phyloP scores from a whole-genome alignment of 2,888 invertebrate species.

The Pterobdella sp. region DNA sequence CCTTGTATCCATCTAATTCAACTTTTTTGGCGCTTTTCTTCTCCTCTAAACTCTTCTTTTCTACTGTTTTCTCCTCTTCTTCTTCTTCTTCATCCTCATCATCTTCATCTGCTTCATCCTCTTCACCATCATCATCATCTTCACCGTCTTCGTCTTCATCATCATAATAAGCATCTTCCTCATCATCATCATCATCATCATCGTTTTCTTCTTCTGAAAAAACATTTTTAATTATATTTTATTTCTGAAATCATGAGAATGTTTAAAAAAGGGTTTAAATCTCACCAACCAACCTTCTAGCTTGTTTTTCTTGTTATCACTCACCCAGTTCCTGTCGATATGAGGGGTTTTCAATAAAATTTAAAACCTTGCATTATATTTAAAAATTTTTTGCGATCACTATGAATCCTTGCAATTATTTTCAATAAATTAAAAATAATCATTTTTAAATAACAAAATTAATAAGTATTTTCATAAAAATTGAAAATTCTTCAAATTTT shows the following conservation, averaged over 20 bases:
- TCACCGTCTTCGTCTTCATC: not conserved
- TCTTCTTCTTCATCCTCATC: slow-evolving; percentile 6
- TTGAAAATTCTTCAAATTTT: not conserved
- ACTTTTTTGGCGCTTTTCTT: not conserved
- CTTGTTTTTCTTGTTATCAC: no score
- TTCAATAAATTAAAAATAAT: not conserved
- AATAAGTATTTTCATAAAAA: not conserved
- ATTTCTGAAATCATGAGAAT: not conserved
- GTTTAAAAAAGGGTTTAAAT: not conserved
- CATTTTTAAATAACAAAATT: not conserved
- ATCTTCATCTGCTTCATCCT: slow-evolving; percentile 11
- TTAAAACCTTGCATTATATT: no score
- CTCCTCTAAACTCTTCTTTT: slow-evolving; percentile 18
- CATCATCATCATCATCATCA: not conserved
- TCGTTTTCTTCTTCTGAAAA: slow-evolving; percentile 21
- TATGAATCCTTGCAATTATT: not conserved
- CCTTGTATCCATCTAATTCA: not conserved
- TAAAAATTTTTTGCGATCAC: slow-evolving; percentile 11
- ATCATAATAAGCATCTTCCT: no score
- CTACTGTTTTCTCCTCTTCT: slow-evolving; percentile 23
- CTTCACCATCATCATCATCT: not conserved
- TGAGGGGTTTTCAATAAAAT: not conserved
- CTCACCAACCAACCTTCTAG: not conserved
- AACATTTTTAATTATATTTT: not conserved
- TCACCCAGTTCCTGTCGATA: not conserved